Percentiles rank a stretch among this genome's conserved stretches.
Evolutionary conservation across 1,140 invertebrate genomes (phyloP).

Genomic region (Neotoxoptera formosana): DNA sequence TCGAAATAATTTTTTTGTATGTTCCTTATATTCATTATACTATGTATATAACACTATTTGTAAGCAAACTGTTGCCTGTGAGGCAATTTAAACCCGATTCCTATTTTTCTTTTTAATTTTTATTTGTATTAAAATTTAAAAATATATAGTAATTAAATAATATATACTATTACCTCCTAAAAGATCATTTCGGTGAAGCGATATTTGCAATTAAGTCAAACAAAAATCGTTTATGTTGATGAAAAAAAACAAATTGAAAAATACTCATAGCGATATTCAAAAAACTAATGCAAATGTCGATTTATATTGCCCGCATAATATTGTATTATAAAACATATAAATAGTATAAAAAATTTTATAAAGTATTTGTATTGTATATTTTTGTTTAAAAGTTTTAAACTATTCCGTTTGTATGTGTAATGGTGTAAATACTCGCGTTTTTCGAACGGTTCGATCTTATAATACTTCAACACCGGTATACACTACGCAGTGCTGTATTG

Average conservation of each 20-base stretch:
- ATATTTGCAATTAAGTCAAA: background rate
- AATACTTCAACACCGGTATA: background rate
- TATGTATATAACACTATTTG: background rate
- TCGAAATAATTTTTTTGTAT: background rate
- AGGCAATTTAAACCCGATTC: background rate
- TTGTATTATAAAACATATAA: background rate
- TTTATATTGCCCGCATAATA: background rate
- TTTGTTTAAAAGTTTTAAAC: conserved; percentile 26
- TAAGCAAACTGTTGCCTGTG: background rate
- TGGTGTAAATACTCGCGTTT: background rate
- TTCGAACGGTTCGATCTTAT: background rate
- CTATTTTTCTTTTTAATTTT: background rate
- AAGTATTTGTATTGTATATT: conserved; percentile 15
- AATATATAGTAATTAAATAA: background rate
- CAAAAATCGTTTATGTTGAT: background rate
- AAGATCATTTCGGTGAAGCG: background rate
- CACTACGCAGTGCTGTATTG: background rate
- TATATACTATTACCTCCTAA: background rate
- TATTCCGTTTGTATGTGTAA: conserved; percentile 16
- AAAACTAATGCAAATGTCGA: background rate
- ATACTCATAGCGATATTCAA: background rate
- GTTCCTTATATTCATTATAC: background rate
- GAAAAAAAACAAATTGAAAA: background rate
- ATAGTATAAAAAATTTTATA: background rate
- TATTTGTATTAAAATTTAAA: background rate